Conservation (phyloP, 2,113 vertebrate species). For the Brachirus orientalis region DNA sequence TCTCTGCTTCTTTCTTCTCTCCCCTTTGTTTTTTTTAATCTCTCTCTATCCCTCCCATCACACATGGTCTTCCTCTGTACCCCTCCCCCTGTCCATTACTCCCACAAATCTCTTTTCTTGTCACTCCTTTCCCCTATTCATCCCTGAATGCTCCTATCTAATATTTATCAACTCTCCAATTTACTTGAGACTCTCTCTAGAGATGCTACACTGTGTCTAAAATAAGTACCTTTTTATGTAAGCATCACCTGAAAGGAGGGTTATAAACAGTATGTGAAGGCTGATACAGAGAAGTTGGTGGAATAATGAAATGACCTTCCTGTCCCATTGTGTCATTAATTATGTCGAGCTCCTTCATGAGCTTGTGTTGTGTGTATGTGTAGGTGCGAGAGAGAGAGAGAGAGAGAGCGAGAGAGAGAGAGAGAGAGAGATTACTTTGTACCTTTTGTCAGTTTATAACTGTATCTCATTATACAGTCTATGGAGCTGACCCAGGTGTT, state of each 20-base stretch:
- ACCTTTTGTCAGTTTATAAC: neutral
- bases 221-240: constrained; percentile 17
- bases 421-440: neutral
- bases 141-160: constrained; percentile 41
- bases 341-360: neutral
- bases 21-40: constrained; percentile 13
- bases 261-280: neutral
- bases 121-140: constrained; percentile 25
- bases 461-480: neutral
- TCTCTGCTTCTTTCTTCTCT: constrained; percentile 16
- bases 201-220: constrained; percentile 5
- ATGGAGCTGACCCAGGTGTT: neutral
- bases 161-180: constrained; percentile 53
- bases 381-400: neutral
- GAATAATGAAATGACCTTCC: neutral
- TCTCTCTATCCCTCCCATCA: constrained; percentile 20
- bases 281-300: neutral
- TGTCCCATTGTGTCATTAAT: neutral
- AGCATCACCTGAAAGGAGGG: neutral
- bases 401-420: no score
- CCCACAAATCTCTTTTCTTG: constrained; percentile 23
- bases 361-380: neutral
- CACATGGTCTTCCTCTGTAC: constrained; percentile 14
- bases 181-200: constrained; percentile 23
- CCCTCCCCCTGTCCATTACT: constrained; percentile 22